Evolutionary conservation across 2,797 vertebrate species (phyloP).

Genomic region (Pagetopsis macropterus): DNA sequence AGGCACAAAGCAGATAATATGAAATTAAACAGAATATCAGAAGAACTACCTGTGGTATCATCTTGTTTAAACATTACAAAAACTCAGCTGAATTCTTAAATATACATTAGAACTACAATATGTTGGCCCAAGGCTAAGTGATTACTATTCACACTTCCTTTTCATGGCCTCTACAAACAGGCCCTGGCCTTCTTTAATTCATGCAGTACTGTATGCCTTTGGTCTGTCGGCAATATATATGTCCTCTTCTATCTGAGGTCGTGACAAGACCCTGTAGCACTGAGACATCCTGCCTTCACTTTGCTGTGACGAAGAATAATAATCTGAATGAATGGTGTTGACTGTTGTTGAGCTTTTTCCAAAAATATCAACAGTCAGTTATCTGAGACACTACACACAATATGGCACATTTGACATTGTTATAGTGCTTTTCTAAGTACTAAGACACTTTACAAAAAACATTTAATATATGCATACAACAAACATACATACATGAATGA

Average conservation of each 20-base stretch:
- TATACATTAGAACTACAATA: background rate
- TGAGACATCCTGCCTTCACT: constrained; percentile 5
- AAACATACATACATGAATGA: too few relatives aligned
- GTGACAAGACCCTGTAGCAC: background rate
- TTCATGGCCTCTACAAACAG: constrained; percentile 29
- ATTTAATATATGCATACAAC: too few relatives aligned
- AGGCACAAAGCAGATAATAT: background rate
- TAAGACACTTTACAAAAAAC: too few relatives aligned
- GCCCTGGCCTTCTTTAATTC: constrained; percentile 34
- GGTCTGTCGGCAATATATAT: background rate
- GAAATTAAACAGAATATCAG: constrained; percentile 2
- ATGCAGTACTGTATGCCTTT: constrained; percentile 10
- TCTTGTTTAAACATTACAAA: constrained; percentile 1
- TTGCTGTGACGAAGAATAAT: constrained; percentile 8
- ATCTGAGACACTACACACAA: background rate
- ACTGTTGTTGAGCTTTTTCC: background rate
- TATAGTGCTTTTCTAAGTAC: too few relatives aligned
- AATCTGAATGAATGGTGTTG: background rate
- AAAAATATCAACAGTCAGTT: background rate
- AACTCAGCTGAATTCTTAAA: constrained; percentile 9
- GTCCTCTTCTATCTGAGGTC: constrained; percentile 21
- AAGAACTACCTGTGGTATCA: background rate
- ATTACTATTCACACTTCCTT: constrained; percentile 25
- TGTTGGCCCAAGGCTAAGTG: constrained; percentile 20
- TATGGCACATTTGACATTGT: too few relatives aligned